A percentile compares a stretch with the other conserved stretches of the same genome.
Conservation (phyloP, 2,888 invertebrate species). For the Furcula furcula region DNA sequence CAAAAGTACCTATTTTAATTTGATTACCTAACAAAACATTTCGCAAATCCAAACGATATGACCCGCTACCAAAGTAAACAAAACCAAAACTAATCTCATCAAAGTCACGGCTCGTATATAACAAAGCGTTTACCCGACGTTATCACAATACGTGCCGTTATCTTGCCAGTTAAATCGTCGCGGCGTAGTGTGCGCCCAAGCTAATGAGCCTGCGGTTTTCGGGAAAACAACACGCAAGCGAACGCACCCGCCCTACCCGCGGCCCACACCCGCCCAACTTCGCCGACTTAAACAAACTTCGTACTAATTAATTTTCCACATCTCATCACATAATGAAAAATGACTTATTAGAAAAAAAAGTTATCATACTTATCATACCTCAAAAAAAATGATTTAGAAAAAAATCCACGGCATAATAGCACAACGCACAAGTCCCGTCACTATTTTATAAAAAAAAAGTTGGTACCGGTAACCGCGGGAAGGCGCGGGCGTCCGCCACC, state of each 20-base stretch:
- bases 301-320: conserved; percentile 55
- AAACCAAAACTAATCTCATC: conserved; percentile 55
- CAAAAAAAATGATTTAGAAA: conserved; percentile 18
- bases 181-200: conserved; percentile 67
- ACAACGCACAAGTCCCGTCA: conserved; percentile 47
- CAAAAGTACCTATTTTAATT: no score
- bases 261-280: conserved; percentile 45
- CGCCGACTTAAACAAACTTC: conserved; percentile 63
- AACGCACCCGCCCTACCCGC: conserved; percentile 34
- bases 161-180: conserved; percentile 69
- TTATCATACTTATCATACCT: conserved; percentile 22
- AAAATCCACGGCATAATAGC: conserved; percentile 39
- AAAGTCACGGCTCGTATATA: conserved; percentile 41
- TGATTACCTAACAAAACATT: conserved; percentile 5
- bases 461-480: conserved; percentile 65
- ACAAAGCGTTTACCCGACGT: conserved; percentile 46
- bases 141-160: conserved; percentile 64
- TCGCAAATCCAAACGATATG: conserved; percentile 15
- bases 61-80: conserved; percentile 34
- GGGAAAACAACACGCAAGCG: conserved; percentile 67
- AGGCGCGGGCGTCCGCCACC: conserved; percentile 79
- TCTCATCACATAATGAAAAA: conserved; percentile 11
- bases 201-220: conserved; percentile 78
- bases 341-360: conserved; percentile 16
- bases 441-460: conserved; percentile 56